A percentile compares a stretch with the other conserved stretches of the same genome.
phyloP scores from a whole-genome alignment of 2,113 vertebrate genomes.

The Rhabdomys dilectus region DNA sequence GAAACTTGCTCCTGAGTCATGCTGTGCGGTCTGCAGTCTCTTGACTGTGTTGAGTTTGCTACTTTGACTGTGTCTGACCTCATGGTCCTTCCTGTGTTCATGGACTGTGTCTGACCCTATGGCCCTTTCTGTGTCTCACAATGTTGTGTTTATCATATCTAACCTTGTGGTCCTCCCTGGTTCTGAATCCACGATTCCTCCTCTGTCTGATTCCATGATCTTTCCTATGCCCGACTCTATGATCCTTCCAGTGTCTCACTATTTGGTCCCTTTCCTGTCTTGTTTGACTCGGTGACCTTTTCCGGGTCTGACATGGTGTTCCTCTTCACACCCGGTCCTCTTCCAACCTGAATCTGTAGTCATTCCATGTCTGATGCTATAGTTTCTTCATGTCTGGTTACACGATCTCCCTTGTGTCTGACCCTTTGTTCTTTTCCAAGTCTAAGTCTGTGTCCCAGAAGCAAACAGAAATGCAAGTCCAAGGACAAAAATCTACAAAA shows the following conservation, averaged over 20 bases:
- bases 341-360: not conserved
- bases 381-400: not conserved
- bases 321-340: not conserved
- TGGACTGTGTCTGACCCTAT: not conserved
- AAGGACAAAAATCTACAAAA: not conserved
- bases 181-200: not conserved
- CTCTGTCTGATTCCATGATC: not conserved
- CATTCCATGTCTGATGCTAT: not conserved
- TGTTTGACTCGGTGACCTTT: not conserved
- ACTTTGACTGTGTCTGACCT: not conserved
- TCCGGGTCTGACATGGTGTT: not conserved
- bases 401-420: not conserved
- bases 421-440: not conserved
- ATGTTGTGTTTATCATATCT: not conserved
- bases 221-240: not conserved
- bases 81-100: not conserved
- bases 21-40: not conserved
- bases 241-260: not conserved
- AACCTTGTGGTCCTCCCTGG: not conserved
- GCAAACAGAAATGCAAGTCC: not conserved
- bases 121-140: not conserved
- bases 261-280: not conserved
- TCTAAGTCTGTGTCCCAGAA: not conserved
- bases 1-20: not conserved
- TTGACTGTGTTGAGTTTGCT: not conserved